These are phyloP conservation scores for Coptodon bakossiorum DNA, from an alignment of 2,113 vertebrate genomes.

Conservation along the genomic window DNA sequence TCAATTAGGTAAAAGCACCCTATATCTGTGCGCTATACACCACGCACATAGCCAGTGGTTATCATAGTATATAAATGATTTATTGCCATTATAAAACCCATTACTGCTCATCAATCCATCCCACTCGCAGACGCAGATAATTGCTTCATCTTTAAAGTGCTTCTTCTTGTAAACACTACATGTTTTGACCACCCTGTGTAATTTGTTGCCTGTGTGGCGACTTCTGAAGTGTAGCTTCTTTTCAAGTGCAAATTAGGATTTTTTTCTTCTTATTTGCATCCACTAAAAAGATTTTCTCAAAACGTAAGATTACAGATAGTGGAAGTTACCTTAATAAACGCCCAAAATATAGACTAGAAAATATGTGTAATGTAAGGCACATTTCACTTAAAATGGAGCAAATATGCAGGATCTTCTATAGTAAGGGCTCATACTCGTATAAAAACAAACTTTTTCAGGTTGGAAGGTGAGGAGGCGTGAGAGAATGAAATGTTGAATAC, in stretches of 20 bases:
- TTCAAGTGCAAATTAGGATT: constrained; percentile 39
- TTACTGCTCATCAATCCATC: not conserved
- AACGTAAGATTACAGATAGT: not conserved
- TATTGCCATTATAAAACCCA: constrained; percentile 4
- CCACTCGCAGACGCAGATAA: not conserved
- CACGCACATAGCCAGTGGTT: not conserved
- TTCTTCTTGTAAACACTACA: not conserved
- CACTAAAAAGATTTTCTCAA: constrained; percentile 30
- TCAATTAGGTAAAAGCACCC: not conserved
- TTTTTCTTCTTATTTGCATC: not conserved
- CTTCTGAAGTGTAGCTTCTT: constrained; percentile 2
- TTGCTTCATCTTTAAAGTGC: not conserved
- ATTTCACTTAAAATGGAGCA: not conserved
- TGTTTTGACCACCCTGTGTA: not conserved
- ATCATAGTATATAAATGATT: not conserved
- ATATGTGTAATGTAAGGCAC: not conserved
- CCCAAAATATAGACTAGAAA: not conserved
- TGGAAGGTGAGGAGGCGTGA: not conserved
- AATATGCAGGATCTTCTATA: not conserved
- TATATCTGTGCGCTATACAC: not conserved
- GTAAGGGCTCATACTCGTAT: not conserved
- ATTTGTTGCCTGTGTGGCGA: not conserved
- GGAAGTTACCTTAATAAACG: not conserved
- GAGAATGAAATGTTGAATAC: not conserved
- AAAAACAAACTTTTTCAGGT: constrained; percentile 61